These are phyloP conservation scores for Heterodera filipjevi DNA, from an alignment of 2,888 invertebrate species.

Conservation along the genomic window DNA sequence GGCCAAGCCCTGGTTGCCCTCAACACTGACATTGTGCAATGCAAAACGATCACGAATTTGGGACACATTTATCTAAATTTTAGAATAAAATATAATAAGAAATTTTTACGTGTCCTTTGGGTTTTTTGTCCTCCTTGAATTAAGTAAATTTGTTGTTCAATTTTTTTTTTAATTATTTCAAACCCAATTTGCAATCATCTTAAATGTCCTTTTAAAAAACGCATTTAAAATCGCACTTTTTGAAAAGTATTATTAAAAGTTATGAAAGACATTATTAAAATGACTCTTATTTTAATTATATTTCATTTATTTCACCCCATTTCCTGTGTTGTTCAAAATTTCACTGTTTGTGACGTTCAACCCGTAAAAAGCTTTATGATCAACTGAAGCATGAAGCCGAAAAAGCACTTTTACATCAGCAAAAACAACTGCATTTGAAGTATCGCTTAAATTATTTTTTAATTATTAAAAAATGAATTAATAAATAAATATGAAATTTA, in stretches of 20 bases:
- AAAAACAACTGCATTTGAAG: slow-evolving; percentile 44
- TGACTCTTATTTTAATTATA: too few relatives aligned
- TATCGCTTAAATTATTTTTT: not conserved
- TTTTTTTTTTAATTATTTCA: too few relatives aligned
- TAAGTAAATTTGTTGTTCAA: too few relatives aligned
- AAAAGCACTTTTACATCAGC: slow-evolving; percentile 59
- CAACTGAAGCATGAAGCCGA: slow-evolving; percentile 60
- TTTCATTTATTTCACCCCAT: too few relatives aligned
- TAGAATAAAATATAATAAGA: not conserved
- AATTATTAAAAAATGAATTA: slow-evolving; percentile 17
- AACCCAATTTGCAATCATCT: too few relatives aligned
- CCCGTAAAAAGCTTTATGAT: slow-evolving; percentile 72
- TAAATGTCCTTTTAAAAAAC: too few relatives aligned
- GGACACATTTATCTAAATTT: slow-evolving; percentile 75
- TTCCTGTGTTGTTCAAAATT: slow-evolving; percentile 85
- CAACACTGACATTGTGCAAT: slow-evolving; percentile 61
- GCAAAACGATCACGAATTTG: slow-evolving; percentile 74
- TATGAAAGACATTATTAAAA: too few relatives aligned
- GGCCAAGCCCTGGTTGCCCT: slow-evolving; percentile 60
- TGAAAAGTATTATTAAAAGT: too few relatives aligned
- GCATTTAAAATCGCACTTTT: too few relatives aligned
- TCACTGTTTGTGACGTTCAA: slow-evolving; percentile 83
- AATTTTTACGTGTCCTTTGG: too few relatives aligned
- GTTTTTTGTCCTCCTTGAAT: too few relatives aligned
- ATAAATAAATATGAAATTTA: not conserved